Conservation (phyloP, 2,797 vertebrate genomes). For the Rachycentron canadum region DNA sequence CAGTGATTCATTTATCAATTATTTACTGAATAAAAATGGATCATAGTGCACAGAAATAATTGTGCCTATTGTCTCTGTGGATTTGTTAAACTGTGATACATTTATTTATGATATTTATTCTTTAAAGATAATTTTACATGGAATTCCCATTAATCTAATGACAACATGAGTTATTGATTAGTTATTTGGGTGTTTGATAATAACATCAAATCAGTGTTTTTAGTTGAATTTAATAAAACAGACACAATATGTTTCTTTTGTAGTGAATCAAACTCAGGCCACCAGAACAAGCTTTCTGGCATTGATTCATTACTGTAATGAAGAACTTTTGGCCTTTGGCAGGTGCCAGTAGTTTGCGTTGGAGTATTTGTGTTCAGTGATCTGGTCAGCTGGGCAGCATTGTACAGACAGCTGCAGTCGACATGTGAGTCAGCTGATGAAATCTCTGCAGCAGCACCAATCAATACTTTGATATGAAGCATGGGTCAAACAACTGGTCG, state of each 20-base stretch:
- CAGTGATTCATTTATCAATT: constrained; percentile 44
- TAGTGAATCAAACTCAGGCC: not conserved
- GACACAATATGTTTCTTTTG: not conserved
- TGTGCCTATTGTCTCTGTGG: not conserved
- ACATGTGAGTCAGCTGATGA: constrained; percentile 12
- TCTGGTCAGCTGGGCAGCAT: constrained; percentile 24
- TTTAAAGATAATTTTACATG: not conserved
- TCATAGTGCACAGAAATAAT: constrained; percentile 29
- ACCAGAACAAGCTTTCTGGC: not conserved
- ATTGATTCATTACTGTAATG: constrained; percentile 45
- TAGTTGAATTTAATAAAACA: not conserved
- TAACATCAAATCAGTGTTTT: not conserved
- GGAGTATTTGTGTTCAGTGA: constrained; percentile 42
- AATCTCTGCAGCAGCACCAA: not conserved
- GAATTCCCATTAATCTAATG: not conserved
- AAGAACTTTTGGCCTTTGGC: constrained; percentile 32
- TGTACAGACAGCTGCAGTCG: constrained; percentile 22
- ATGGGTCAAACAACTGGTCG: not conserved
- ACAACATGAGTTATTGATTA: not conserved
- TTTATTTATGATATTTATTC: too few relatives aligned
- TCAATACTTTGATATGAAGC: constrained; percentile 25
- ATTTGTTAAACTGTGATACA: not conserved
- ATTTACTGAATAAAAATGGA: constrained; percentile 51
- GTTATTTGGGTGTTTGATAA: not conserved
- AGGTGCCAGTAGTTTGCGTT: constrained; percentile 20